These are phyloP conservation scores for Dryoscopus gambensis DNA, from an alignment of 2,113 vertebrate species.

Conservation along the genomic window DNA sequence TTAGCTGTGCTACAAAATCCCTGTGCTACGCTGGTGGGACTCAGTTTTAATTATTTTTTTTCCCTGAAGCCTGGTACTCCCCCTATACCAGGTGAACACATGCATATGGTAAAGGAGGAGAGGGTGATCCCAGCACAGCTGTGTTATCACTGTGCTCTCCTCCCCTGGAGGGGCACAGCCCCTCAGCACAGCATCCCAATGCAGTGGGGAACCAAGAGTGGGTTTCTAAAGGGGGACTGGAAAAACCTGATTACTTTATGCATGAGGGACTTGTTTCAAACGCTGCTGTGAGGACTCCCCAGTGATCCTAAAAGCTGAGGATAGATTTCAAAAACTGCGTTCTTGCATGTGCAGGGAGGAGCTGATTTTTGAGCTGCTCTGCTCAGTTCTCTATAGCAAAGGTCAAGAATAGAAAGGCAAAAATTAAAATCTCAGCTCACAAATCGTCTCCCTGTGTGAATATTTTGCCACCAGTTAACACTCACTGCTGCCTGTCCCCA, in stretches of 20 bases:
- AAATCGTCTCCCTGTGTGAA: not conserved
- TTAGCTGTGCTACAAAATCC: not conserved
- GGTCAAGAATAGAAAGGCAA: not conserved
- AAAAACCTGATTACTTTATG: not conserved
- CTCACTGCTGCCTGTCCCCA: not conserved
- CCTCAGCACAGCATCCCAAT: not conserved
- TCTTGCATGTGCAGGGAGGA: not conserved
- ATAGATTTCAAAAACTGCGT: not conserved
- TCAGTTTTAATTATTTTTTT: not conserved
- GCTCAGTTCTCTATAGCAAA: not conserved
- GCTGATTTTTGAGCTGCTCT: not conserved
- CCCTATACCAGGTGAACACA: not conserved
- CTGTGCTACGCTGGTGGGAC: not conserved
- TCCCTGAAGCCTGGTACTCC: not conserved
- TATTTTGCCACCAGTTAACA: not conserved
- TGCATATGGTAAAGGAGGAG: not conserved
- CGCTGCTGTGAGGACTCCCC: not conserved
- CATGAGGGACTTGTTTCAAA: not conserved
- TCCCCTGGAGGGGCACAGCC: not conserved
- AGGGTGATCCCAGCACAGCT: not conserved
- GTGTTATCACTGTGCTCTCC: not conserved
- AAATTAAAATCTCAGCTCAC: not conserved
- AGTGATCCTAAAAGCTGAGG: not conserved
- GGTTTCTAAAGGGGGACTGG: not conserved
- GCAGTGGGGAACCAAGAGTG: not conserved